Evolutionary conservation across 2,797 vertebrate genomes (phyloP).

Genomic region (Sardinella longiceps): DNA sequence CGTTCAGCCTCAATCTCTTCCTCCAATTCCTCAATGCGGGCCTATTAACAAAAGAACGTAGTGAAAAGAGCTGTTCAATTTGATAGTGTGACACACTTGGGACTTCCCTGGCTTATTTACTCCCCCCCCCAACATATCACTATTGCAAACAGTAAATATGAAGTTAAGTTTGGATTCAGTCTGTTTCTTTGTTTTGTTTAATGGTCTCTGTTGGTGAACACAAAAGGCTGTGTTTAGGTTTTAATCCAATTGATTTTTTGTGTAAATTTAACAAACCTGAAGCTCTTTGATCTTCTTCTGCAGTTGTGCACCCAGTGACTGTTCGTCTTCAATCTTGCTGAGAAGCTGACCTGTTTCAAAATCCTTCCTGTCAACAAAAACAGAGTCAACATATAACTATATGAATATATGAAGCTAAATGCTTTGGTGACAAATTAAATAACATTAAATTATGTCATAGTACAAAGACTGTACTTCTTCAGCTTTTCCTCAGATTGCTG

Average conservation of each 20-base stretch:
- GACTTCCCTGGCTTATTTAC: no score
- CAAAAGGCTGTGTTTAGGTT: not conserved
- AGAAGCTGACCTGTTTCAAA: slow-evolving; percentile 86
- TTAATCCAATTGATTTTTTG: no score
- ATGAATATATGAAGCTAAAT: no score
- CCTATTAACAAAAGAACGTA: slow-evolving; percentile 63
- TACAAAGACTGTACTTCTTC: slow-evolving; percentile 76
- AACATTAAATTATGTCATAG: not conserved
- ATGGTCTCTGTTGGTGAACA: no score
- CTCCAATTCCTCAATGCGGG: slow-evolving; percentile 85
- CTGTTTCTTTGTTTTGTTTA: no score
- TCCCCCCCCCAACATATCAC: no score
- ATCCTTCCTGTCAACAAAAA: slow-evolving; percentile 76
- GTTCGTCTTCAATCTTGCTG: slow-evolving; percentile 87
- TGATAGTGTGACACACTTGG: no score
- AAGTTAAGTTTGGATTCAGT: no score
- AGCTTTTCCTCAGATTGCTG: slow-evolving; percentile 84
- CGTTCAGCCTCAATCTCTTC: slow-evolving; percentile 87
- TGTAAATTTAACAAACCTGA: slow-evolving; percentile 70
- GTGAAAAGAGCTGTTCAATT: no score
- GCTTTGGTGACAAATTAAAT: no score
- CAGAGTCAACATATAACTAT: no score
- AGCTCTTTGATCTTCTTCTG: slow-evolving; percentile 92
- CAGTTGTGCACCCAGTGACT: slow-evolving; percentile 79
- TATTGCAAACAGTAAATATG: no score